Percentiles rank a stretch among this genome's conserved stretches.
Conservation (phyloP, 2,113 vertebrate genomes). For the Capricornis sumatraensis region DNA sequence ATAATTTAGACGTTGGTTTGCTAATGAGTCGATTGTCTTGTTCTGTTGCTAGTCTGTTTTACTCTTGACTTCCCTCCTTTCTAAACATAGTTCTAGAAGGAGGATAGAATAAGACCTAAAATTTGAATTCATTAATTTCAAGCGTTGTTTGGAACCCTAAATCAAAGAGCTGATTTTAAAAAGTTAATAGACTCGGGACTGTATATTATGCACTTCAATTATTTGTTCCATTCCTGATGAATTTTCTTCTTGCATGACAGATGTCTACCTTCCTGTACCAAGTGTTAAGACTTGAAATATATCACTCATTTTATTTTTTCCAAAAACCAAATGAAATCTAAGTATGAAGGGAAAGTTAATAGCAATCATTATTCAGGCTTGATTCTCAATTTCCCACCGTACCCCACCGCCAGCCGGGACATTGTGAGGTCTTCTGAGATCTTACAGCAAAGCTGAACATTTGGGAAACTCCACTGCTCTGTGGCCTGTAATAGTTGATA, state of each 20-base stretch:
- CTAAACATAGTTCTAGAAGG: not conserved
- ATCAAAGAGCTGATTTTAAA: not conserved
- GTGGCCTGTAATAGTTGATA: not conserved
- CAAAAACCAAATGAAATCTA: not conserved
- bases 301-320: not conserved
- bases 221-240: not conserved
- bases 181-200: not conserved
- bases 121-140: not conserved
- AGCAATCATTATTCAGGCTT: not conserved
- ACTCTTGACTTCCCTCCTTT: not conserved
- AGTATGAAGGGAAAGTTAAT: not conserved
- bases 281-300: not conserved
- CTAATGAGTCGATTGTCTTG: not conserved
- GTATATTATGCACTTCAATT: not conserved
- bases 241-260: not conserved
- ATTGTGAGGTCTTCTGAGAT: not conserved
- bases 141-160: not conserved
- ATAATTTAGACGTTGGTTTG: not conserved
- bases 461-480: not conserved
- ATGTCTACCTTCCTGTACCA: not conserved
- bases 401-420: rapidly evolving
- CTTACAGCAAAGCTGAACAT: not conserved
- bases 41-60: not conserved
- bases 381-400: not conserved
- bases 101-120: not conserved